These are phyloP conservation scores for Pseudochaenichthys georgianus DNA, from an alignment of 2,797 vertebrate genomes.

Conservation along the genomic window DNA sequence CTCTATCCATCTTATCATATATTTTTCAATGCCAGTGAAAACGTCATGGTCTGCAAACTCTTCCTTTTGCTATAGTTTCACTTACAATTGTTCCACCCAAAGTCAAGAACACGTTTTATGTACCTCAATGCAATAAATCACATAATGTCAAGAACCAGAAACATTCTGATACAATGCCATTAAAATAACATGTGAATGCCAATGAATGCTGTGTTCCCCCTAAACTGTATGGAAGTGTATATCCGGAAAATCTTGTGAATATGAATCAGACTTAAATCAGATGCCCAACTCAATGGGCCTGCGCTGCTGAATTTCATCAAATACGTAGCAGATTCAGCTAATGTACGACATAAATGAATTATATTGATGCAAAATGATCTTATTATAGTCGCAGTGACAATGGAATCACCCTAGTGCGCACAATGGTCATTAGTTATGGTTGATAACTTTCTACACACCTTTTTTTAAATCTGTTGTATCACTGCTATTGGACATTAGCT, in stretches of 20 bases:
- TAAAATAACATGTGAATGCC: neutral
- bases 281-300: neutral
- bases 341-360: neutral
- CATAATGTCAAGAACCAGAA: neutral
- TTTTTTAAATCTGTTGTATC: neutral
- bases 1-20: neutral
- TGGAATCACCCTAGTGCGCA: neutral
- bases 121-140: no score
- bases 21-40: neutral
- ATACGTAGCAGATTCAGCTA: neutral
- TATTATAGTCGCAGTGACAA: neutral
- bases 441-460: neutral
- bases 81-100: neutral
- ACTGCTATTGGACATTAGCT: neutral
- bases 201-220: no score
- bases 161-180: neutral
- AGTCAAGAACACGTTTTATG: neutral
- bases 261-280: neutral
- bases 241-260: no score
- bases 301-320: neutral
- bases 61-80: neutral
- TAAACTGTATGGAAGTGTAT: neutral
- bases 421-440: slow-evolving; percentile 15
- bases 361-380: neutral
- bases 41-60: neutral